Conservation (phyloP, 2,888 invertebrate species). For the Crematogaster levior region DNA sequence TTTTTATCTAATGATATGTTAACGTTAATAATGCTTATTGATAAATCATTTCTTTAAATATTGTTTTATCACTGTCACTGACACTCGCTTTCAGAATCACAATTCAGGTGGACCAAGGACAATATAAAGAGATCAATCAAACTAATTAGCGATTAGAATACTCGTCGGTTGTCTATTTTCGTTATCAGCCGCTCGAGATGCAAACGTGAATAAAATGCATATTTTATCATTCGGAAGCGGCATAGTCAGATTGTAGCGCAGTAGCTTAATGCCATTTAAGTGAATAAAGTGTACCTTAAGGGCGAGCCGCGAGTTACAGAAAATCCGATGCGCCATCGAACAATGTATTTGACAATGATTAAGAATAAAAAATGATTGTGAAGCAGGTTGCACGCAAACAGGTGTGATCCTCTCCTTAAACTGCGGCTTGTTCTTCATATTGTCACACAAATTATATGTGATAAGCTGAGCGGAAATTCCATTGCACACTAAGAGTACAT, state of each 20-base stretch:
- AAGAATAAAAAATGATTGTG: constrained; percentile 77
- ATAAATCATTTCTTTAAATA: not conserved
- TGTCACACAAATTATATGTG: not conserved
- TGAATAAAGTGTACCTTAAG: constrained; percentile 75
- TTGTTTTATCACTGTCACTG: not conserved
- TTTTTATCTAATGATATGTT: no score
- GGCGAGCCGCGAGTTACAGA: constrained; percentile 52
- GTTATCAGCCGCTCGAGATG: constrained; percentile 52
- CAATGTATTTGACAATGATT: constrained; percentile 69
- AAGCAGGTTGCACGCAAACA: constrained; percentile 50
- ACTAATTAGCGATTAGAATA: constrained; percentile 44
- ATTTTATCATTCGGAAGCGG: constrained; percentile 61
- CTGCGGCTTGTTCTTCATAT: not conserved
- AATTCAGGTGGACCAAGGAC: constrained; percentile 76
- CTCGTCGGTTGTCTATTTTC: constrained; percentile 59
- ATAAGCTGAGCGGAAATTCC: not conserved
- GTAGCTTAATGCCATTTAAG: constrained; percentile 72
- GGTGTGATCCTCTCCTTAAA: not conserved
- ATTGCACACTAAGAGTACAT: not conserved
- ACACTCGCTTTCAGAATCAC: constrained; percentile 44
- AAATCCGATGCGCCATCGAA: constrained; percentile 64
- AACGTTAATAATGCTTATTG: not conserved
- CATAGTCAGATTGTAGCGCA: constrained; percentile 54
- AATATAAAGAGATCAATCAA: constrained; percentile 67
- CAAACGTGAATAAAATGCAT: constrained; percentile 61